Evolutionary conservation across 2,797 vertebrate species (phyloP), one percentile per base, ranked within the genome.

Genomic region (Scyliorhinus canicula): DNA sequence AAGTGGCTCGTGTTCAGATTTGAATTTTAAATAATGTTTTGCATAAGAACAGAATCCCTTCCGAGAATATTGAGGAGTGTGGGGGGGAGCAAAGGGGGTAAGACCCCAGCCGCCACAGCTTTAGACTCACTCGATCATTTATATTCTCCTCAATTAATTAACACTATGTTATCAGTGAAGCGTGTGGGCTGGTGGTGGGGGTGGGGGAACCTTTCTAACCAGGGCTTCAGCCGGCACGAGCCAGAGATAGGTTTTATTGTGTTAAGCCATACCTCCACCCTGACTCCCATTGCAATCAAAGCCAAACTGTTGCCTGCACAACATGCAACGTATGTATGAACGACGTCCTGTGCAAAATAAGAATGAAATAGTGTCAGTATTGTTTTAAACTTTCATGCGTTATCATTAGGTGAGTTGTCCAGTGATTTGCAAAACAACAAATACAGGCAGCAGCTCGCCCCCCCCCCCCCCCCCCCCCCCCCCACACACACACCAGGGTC

Each of bases 11-110:
- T 74, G 44, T 52, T 74, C 67, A 24, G 93, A 74, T 19, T 60
- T 69, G 63, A 69, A 93, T 93, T 65, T 50, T 74, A 94, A 94
- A 94, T 71, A 74, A 93, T 65, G 67, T 31, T 40, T 74, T 94
- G 65, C 50, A 52, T 47, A 35, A 93, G 60, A 93, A 69, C 60
- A 69, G 63, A 69, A 93, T 67, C 63, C 74, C 63, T 93, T 52
- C 52, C 44, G 65, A 52, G 47, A 28, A 55, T 74, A 55, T 47
- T 11, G n/a, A 67, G 26, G 44, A 35, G n/a, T 26, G 57, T 47
- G 12, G 63, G 2, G 28, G 40, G 67, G 91, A 52, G n/a, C 19
- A 93, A 52, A n/a, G 31, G 12, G 63, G 24, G 44, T 71, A 74
- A 19, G 14, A 55, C 28, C 67, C 67, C 50, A 19, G 44, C 12